These are phyloP conservation scores for Euproctis similis DNA, from an alignment of 2,888 invertebrate species.

Conservation along the genomic window DNA sequence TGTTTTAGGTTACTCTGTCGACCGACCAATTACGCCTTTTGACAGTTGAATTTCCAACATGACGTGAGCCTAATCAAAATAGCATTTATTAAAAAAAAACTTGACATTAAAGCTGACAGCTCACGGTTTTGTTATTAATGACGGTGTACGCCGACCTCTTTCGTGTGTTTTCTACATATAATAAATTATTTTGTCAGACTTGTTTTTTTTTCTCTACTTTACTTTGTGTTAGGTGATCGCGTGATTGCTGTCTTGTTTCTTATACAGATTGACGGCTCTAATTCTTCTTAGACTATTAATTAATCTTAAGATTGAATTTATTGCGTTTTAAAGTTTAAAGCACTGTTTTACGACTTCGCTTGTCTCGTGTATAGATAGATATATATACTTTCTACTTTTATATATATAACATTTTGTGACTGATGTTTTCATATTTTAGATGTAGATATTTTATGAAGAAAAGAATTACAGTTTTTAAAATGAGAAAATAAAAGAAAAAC, in stretches of 20 bases:
- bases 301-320: constrained; percentile 58
- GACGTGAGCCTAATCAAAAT: constrained; percentile 79
- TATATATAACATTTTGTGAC: too few relatives aligned
- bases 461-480: too few relatives aligned
- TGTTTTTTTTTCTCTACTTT: constrained; percentile 39
- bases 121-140: constrained; percentile 72
- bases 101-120: constrained; percentile 71
- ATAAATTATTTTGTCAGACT: constrained; percentile 59
- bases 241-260: constrained; percentile 53
- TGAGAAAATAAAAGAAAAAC: constrained; percentile 33
- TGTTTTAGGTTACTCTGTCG: constrained; percentile 46
- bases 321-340: constrained; percentile 44
- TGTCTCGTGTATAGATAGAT: too few relatives aligned
- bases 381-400: too few relatives aligned
- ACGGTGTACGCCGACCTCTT: constrained; percentile 40
- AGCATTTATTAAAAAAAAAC: constrained; percentile 71
- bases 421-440: too few relatives aligned
- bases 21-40: constrained; percentile 73
- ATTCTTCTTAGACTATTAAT: constrained; percentile 62
- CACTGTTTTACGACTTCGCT: too few relatives aligned
- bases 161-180: constrained; percentile 56
- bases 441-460: too few relatives aligned
- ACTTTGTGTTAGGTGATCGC: constrained; percentile 46
- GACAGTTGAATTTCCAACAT: constrained; percentile 76
- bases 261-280: constrained; percentile 60